These are phyloP conservation scores for Hycleus cichorii DNA, from an alignment of 1,140 invertebrate genomes.

Conservation along the genomic window DNA sequence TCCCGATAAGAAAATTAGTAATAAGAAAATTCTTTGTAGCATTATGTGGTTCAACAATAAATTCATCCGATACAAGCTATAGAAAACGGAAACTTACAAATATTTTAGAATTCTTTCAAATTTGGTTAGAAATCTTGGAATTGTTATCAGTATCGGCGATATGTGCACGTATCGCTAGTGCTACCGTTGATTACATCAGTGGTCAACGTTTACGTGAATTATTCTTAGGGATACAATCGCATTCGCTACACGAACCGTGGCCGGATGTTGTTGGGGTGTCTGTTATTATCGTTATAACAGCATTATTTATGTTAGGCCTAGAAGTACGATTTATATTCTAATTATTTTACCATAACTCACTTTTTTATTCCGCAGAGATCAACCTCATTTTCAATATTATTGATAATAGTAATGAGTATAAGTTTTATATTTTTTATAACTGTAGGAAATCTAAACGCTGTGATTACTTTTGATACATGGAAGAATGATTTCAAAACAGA, in stretches of 20 bases:
- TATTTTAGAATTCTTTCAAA: conserved; percentile 45
- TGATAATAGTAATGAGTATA: conserved; percentile 31
- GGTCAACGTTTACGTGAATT: conserved; percentile 50
- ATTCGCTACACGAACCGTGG: conserved; percentile 55
- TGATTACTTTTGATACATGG: conserved; percentile 26
- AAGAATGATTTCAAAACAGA: conserved; percentile 26
- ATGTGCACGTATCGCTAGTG: conserved; percentile 54
- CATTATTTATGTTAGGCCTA: conserved; percentile 61
- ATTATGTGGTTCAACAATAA: conserved; percentile 20
- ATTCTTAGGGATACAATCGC: conserved; percentile 48
- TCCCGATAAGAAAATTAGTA: not conserved
- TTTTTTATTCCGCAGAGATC: conserved; percentile 23
- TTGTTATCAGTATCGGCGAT: conserved; percentile 55
- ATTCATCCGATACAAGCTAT: conserved; percentile 12
- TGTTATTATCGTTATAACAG: conserved; percentile 55
- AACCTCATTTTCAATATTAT: conserved; percentile 27
- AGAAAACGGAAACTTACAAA: conserved; percentile 25
- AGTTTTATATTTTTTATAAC: conserved; percentile 38
- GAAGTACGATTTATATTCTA: conserved; percentile 44
- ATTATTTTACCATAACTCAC: conserved; percentile 1
- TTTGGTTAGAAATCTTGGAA: conserved; percentile 55
- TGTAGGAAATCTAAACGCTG: conserved; percentile 37
- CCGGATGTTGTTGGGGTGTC: conserved; percentile 61
- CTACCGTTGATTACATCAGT: conserved; percentile 57
- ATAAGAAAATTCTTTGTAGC: conserved; percentile 18